Conservation (phyloP, 2,113 vertebrate genomes). For the Willisornis vidua region DNA sequence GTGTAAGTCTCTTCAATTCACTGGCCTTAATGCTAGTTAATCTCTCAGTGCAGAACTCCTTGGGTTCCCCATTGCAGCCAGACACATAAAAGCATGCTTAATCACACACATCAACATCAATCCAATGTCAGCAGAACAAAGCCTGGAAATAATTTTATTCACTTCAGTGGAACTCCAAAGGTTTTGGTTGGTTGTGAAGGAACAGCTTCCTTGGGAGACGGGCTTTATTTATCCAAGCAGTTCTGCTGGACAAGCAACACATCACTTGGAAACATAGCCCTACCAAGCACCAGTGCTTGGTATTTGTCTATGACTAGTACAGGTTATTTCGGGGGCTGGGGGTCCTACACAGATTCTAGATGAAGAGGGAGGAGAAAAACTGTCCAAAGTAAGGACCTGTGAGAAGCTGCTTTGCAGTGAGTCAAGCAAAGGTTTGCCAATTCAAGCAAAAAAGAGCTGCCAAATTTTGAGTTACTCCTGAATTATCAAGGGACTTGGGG, state of each 20-base stretch:
- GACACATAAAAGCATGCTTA: neutral
- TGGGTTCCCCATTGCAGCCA: neutral
- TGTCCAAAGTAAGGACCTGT: neutral
- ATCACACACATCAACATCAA: neutral
- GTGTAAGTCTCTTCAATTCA: neutral
- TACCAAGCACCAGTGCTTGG: neutral
- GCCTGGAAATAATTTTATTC: neutral
- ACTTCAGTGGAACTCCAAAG: neutral
- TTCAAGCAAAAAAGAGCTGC: neutral
- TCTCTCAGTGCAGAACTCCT: neutral
- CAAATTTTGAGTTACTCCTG: neutral
- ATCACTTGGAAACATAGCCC: neutral
- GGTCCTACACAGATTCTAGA: neutral
- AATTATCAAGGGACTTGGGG: neutral
- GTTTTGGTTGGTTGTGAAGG: neutral
- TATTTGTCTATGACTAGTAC: neutral
- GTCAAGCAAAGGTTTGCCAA: neutral
- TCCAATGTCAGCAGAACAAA: neutral
- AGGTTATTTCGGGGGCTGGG: neutral
- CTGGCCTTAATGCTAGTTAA: neutral
- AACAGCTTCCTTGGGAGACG: neutral
- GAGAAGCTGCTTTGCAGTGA: neutral
- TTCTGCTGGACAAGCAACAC: neutral
- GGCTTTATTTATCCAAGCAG: neutral
- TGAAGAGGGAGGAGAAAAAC: neutral